Conservation (phyloP, 2,113 vertebrate species). For the Mionectes macconnelli region DNA sequence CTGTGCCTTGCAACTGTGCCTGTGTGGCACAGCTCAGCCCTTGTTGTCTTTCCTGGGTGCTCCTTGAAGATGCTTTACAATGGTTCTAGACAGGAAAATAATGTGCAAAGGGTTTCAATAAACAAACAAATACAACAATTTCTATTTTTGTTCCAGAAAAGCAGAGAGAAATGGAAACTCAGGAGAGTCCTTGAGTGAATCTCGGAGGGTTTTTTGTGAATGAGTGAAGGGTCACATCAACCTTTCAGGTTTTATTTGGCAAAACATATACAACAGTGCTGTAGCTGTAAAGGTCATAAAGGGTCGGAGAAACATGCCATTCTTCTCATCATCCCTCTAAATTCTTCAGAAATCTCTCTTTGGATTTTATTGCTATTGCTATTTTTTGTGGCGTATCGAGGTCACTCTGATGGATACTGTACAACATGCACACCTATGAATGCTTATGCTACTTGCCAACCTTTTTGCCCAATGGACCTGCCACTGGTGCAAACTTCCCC, state of each 20-base stretch:
- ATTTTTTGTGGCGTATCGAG: background rate
- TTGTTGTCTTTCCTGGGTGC: background rate
- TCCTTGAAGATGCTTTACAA: background rate
- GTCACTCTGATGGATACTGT: background rate
- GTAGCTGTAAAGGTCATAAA: background rate
- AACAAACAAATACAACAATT: background rate
- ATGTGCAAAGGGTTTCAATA: background rate
- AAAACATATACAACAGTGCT: background rate
- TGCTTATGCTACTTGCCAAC: background rate
- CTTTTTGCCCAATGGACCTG: background rate
- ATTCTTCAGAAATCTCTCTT: constrained; percentile 13
- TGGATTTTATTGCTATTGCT: background rate
- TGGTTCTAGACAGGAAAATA: background rate
- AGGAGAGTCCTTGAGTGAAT: background rate
- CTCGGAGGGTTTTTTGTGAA: background rate
- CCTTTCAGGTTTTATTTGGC: background rate
- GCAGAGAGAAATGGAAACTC: background rate
- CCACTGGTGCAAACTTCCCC: background rate
- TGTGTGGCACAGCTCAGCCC: background rate
- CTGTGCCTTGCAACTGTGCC: background rate
- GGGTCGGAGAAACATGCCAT: background rate
- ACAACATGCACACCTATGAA: background rate
- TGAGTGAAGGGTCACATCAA: background rate
- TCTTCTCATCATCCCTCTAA: background rate
- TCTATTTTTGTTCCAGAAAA: background rate